These are phyloP conservation scores for Dendrocopos noguchii DNA, from an alignment of 2,113 vertebrate genomes.

Conservation along the genomic window DNA sequence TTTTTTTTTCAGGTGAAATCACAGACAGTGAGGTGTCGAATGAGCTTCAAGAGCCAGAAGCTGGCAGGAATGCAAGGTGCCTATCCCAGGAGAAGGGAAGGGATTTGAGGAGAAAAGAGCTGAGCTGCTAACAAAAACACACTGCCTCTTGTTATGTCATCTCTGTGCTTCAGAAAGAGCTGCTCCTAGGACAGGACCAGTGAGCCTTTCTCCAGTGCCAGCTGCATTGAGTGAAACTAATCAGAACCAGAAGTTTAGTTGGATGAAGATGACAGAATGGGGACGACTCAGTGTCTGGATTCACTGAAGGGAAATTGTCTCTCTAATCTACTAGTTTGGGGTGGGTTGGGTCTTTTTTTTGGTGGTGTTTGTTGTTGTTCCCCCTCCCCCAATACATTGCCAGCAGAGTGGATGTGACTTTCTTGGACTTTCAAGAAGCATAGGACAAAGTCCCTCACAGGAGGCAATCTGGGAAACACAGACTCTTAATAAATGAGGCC, in stretches of 20 bases:
- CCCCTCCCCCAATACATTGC: neutral
- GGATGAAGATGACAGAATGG: conserved; percentile 61
- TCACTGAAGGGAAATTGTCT: conserved; percentile 47
- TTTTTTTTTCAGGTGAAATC: conserved; percentile 21
- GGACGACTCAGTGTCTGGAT: conserved; percentile 20
- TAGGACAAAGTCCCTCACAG: conserved; percentile 46
- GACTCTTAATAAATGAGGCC: neutral
- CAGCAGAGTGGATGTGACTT: conserved; percentile 45
- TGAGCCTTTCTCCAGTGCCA: neutral
- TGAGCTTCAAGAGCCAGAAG: conserved; percentile 25
- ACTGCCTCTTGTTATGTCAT: neutral
- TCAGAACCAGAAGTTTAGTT: conserved; percentile 60
- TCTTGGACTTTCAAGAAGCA: conserved; percentile 22
- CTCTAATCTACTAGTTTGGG: conserved; percentile 3
- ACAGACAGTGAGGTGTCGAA: conserved; percentile 25
- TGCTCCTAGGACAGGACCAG: neutral
- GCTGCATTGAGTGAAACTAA: conserved; percentile 46
- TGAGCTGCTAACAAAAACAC: conserved; percentile 28
- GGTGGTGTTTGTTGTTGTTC: neutral
- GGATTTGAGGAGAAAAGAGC: conserved; percentile 38
- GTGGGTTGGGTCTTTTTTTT: too few species aligned
- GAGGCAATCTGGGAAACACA: conserved; percentile 58
- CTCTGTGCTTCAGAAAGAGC: conserved; percentile 23
- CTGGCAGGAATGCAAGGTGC: conserved; percentile 43
- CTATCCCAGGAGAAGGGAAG: conserved; percentile 7